Evolutionary conservation across 2,888 invertebrate species (phyloP).

Genomic region (Cistogaster globosa): DNA sequence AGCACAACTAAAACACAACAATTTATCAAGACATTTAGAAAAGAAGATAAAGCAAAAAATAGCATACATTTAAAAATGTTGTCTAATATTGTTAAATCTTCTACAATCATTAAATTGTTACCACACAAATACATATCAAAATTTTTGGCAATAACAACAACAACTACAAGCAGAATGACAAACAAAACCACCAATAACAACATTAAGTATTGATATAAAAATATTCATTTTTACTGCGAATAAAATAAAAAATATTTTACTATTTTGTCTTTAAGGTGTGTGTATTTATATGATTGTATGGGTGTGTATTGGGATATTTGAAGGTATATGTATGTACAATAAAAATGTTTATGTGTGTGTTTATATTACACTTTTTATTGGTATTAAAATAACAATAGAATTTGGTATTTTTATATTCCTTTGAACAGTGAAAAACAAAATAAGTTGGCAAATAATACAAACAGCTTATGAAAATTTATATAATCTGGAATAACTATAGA

Average conservation of each 20-base stretch:
- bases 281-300: neutral
- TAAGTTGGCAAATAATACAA: neutral
- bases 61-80: constrained; percentile 21
- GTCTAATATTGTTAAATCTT: constrained; percentile 5
- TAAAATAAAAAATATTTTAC: constrained; percentile 5
- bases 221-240: constrained; percentile 35
- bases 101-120: constrained; percentile 4
- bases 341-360: too few species aligned
- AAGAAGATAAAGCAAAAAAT: neutral
- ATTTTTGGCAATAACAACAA: constrained; percentile 1
- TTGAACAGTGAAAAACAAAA: constrained; percentile 21
- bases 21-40: constrained; percentile 59
- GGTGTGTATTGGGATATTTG: neutral
- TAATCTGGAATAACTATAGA: too few species aligned
- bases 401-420: constrained; percentile 13
- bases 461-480: neutral
- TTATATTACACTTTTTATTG: constrained; percentile 52
- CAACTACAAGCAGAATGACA: neutral
- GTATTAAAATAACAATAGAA: constrained; percentile 44
- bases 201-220: constrained; percentile 34
- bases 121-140: neutral
- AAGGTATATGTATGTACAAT: constrained; percentile 4
- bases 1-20: constrained; percentile 44
- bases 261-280: constrained; percentile 17
- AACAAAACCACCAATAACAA: constrained; percentile 11